A percentile compares a stretch with the other conserved stretches of the same genome.
Conservation (phyloP, 2,797 vertebrate species). For the Salmo trutta region DNA sequence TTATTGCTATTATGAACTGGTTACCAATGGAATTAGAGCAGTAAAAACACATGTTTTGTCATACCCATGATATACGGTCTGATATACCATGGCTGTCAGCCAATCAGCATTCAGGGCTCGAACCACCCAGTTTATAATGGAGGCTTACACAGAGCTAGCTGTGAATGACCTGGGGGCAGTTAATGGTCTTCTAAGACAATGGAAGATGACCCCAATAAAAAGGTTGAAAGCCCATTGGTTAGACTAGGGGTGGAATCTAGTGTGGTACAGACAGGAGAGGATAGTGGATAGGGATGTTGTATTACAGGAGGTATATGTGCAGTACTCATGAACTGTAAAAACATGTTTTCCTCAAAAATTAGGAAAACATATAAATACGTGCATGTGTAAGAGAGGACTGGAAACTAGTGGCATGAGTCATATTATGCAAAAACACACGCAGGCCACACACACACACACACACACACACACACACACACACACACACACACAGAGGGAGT, state of each 20-base stretch:
- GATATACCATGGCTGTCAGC: no score
- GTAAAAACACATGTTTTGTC: no score
- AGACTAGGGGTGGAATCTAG: constrained; percentile 24
- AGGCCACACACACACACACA: constrained; percentile 5
- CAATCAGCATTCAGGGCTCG: no score
- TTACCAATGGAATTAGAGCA: no score
- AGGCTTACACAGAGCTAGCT: constrained; percentile 28
- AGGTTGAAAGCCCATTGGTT: constrained; percentile 40
- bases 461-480: not conserved
- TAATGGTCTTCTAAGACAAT: constrained; percentile 38
- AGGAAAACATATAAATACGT: not conserved
- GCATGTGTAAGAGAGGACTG: not conserved
- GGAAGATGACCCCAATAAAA: constrained; percentile 33
- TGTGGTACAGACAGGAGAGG: constrained; percentile 7
- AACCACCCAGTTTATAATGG: no score
- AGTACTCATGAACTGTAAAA: not conserved
- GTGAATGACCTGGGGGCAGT: constrained; percentile 22
- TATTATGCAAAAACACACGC: not conserved
- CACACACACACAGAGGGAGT: not conserved
- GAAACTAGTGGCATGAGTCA: not conserved
- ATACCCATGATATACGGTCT: no score
- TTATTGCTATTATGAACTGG: no score
- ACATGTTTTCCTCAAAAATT: constrained; percentile 8
- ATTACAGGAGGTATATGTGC: not conserved
- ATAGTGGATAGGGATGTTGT: not conserved